A percentile compares a stretch with the other conserved stretches of the same genome.
Conservation (phyloP, 2,888 invertebrate genomes). For the Andrena minutula region DNA sequence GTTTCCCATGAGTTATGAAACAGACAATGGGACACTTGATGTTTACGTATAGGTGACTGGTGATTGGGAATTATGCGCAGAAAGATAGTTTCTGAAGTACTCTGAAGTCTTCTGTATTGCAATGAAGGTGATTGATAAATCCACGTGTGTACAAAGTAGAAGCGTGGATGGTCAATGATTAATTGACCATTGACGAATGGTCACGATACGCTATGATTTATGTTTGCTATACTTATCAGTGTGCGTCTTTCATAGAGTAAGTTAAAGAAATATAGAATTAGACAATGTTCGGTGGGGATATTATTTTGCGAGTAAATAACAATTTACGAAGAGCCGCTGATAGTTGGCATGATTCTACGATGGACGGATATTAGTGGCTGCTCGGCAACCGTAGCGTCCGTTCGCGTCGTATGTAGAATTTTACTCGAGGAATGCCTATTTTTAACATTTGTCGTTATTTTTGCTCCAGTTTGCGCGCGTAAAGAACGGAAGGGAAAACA, state of each 20-base stretch:
- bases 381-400: constrained; percentile 3
- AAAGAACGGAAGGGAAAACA: neutral
- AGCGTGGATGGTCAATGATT: neutral
- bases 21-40: too few species aligned
- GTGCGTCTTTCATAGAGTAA: neutral
- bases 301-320: constrained; percentile 17
- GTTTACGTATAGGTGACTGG: too few species aligned
- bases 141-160: neutral
- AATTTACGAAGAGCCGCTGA: constrained; percentile 8
- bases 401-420: constrained; percentile 20
- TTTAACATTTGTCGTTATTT: constrained; percentile 33
- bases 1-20: too few species aligned
- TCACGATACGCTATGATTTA: neutral
- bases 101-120: too few species aligned
- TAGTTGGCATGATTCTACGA: constrained; percentile 28
- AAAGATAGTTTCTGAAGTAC: too few species aligned
- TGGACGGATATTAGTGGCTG: constrained; percentile 16
- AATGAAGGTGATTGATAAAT: too few species aligned
- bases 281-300: neutral
- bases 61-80: too few species aligned
- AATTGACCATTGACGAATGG: neutral
- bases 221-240: neutral
- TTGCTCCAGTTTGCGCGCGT: neutral
- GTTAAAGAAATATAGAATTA: neutral
- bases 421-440: constrained; percentile 12